Evolutionary conservation across 2,888 invertebrate genomes (phyloP).

Genomic region (Crossocerus cetratus): DNA sequence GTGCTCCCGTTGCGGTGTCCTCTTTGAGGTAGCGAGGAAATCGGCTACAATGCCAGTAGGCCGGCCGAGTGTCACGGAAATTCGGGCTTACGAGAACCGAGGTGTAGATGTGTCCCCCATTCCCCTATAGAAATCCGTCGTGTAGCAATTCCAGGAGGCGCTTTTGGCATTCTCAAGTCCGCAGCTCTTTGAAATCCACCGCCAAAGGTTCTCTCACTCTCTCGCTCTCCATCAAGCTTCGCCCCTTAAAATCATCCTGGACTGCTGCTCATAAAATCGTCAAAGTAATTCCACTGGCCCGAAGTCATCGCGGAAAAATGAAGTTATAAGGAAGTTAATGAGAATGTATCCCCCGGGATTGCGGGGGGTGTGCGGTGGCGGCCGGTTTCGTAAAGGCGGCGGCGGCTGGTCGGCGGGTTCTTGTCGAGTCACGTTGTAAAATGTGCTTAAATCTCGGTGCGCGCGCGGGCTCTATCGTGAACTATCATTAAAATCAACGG

Average conservation of each 20-base stretch:
- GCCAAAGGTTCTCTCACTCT: neutral
- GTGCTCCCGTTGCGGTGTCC: conserved; percentile 36
- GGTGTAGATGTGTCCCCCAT: neutral
- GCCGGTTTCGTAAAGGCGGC: conserved; percentile 2
- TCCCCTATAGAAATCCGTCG: no score
- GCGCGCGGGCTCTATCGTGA: conserved; percentile 26
- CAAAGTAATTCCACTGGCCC: neutral
- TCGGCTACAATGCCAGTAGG: conserved; percentile 61
- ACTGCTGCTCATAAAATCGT: conserved; percentile 7
- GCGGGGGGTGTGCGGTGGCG: neutral
- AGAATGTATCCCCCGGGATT: conserved; percentile 30
- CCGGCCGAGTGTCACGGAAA: conserved; percentile 63
- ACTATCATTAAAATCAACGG: conserved; percentile 52
- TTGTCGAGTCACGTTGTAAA: conserved; percentile 36
- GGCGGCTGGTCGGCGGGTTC: conserved; percentile 25
- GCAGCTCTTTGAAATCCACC: no score
- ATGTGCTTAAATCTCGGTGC: conserved; percentile 38
- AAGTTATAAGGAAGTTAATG: conserved; percentile 17
- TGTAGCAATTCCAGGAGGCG: no score
- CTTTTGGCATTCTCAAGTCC: no score
- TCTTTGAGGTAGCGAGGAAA: conserved; percentile 55
- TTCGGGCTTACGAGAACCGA: conserved; percentile 52
- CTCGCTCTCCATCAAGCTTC: no score
- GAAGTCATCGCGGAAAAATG: conserved; percentile 16
- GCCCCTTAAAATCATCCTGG: no score